A percentile compares a stretch with the other conserved stretches of the same genome.
Conservation (phyloP, 2,888 invertebrate species). For the Drosophila setosimentum region DNA sequence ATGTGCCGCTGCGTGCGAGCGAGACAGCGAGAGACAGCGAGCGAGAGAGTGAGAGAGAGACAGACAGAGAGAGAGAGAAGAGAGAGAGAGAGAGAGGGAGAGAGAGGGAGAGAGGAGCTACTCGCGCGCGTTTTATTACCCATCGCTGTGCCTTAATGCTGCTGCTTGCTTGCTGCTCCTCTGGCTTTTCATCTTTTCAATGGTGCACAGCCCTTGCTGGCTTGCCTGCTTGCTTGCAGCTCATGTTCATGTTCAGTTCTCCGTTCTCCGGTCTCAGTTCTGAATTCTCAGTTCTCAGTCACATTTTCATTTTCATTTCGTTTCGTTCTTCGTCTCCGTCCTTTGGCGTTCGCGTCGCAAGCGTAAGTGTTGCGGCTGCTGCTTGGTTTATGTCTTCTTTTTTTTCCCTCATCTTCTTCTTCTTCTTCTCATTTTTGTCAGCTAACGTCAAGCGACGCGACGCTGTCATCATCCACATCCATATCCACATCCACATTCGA, state of each 20-base stretch:
- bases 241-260: slow-evolving; percentile 14
- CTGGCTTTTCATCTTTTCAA: slow-evolving; percentile 76
- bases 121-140: slow-evolving; percentile 69
- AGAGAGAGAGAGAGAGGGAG: neutral
- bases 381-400: slow-evolving; percentile 73
- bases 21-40: neutral
- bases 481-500: slow-evolving; percentile 39
- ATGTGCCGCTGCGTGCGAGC: slow-evolving; percentile 18
- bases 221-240: slow-evolving; percentile 16
- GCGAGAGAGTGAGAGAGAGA: slow-evolving; percentile 13
- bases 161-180: slow-evolving; percentile 59
- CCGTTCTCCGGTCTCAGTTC: slow-evolving; percentile 1
- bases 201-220: slow-evolving; percentile 11
- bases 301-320: slow-evolving; percentile 53
- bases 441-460: slow-evolving; percentile 21
- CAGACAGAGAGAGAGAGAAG: neutral
- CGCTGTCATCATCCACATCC: slow-evolving; percentile 58
- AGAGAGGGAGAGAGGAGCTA: slow-evolving; percentile 12
- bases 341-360: slow-evolving; percentile 53
- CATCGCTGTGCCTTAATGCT: slow-evolving; percentile 51
- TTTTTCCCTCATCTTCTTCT: slow-evolving; percentile 16
- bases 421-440: slow-evolving; percentile 31
- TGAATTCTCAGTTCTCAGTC: slow-evolving; percentile 12
- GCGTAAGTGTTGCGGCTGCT: slow-evolving; percentile 56
- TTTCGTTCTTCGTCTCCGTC: slow-evolving; percentile 44